These are phyloP conservation scores for Buteo buteo DNA, from an alignment of 2,113 vertebrate species.

Conservation along the genomic window DNA sequence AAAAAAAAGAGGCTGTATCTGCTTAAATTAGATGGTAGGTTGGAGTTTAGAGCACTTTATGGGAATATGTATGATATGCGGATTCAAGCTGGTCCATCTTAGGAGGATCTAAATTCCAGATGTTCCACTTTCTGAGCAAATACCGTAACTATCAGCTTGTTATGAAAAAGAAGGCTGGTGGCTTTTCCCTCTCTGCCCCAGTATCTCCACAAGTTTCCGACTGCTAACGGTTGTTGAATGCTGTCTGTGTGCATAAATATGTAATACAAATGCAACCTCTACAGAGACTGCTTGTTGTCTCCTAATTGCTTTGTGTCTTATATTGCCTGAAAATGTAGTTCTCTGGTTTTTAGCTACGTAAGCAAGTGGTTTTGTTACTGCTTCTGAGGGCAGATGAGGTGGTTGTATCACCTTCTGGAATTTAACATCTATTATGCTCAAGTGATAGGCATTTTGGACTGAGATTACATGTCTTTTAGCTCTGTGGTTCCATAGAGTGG, in stretches of 20 bases:
- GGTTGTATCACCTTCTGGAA: background rate
- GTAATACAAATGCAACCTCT: background rate
- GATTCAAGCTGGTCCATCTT: background rate
- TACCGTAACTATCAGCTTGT: background rate
- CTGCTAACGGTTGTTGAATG: background rate
- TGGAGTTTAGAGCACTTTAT: background rate
- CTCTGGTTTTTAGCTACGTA: background rate
- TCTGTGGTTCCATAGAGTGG: background rate
- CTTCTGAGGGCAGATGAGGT: background rate
- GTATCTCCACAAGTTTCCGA: background rate
- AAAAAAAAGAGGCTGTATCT: background rate
- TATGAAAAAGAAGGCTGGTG: too few species aligned
- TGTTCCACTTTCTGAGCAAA: background rate
- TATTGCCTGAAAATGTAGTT: background rate
- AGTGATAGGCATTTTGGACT: accelerated
- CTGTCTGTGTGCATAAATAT: background rate
- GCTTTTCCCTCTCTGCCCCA: background rate
- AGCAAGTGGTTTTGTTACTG: background rate
- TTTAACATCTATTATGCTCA: background rate
- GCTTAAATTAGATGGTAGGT: background rate
- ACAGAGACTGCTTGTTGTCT: background rate
- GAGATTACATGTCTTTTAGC: background rate
- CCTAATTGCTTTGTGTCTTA: accelerated
- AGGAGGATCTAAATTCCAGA: background rate
- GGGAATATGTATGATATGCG: accelerated